Evolutionary conservation across 2,888 invertebrate genomes (phyloP), one percentile per base, ranked within the genome.

Genomic region (Archips crataeganus): DNA sequence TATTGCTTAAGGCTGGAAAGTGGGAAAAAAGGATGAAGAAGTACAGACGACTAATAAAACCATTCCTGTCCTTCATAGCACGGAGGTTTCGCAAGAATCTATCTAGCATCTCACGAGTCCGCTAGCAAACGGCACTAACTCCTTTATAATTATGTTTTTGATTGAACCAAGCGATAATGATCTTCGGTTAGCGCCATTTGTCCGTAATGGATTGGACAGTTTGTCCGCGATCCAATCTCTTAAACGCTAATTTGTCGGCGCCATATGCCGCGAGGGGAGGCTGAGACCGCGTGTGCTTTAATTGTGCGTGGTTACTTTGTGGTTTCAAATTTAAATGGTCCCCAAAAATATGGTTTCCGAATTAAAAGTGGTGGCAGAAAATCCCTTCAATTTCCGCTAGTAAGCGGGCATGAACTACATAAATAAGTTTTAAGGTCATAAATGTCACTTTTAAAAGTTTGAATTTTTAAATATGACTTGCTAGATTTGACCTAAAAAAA

Each of bases 141-240:
- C 87, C 86, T 84, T 89, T 89, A 89, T 89, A 92, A 93, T 92
- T 86, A 89, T 86, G 84, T 86, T 86, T 86, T 85, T 89, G 91
- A 92, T 93, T 90, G 90, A 90, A 90, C 89, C 87, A 84, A 80
- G 80, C 80, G 91, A 91, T 92, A 90, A 88, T 89, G 85, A 92
- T 91, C 89, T 89, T 90, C 90, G 90, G 89, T 91, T 89, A 89
- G 89, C 90, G 86, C 90, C 92, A 91, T 92, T 92, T 92, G 93
- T 90, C 82, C 85, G 81, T 91, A 93, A 93, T 92, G 91, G 90
- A 92, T 90, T 87, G 90, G 87, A 87, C 88, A 86, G 84, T 86
- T 86, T 84, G 87, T 84, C 81, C 82, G 76, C 86, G 91, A 92
- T 90, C 90, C 90, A 90, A 93, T 93, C 93, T 93, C 86, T 91